These are phyloP conservation scores for Chloroceryle amazona DNA, from an alignment of 2,797 vertebrate species.

Conservation along the genomic window DNA sequence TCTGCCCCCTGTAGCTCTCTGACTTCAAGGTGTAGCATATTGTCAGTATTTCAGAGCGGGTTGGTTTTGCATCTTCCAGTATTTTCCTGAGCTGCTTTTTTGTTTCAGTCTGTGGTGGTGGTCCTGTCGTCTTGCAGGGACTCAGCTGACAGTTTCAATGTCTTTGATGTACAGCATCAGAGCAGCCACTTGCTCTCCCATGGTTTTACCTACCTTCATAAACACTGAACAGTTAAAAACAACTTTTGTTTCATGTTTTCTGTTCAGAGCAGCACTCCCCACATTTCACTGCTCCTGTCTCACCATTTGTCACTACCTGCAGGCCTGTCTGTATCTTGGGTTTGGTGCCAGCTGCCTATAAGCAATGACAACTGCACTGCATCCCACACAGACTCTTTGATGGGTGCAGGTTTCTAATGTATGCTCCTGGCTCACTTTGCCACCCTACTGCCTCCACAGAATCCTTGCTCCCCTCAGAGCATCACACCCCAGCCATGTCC, in stretches of 20 bases:
- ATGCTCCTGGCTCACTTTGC: not conserved
- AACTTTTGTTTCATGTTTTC: not conserved
- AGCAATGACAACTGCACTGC: not conserved
- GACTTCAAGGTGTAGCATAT: not conserved
- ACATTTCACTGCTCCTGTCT: not conserved
- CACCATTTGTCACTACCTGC: accelerated
- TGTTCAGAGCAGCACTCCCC: not conserved
- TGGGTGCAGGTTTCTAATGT: accelerated
- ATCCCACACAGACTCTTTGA: not conserved
- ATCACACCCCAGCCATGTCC: not conserved
- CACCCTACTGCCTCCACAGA: not conserved
- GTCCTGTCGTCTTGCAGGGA: not conserved
- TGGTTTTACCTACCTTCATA: not conserved
- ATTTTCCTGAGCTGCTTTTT: not conserved
- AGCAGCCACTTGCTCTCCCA: not conserved
- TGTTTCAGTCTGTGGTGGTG: not conserved
- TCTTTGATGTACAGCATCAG: conserved; percentile 14
- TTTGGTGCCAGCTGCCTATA: not conserved
- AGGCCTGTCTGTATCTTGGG: not conserved
- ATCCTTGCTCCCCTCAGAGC: not conserved
- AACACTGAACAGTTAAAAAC: not conserved
- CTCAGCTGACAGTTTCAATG: not conserved
- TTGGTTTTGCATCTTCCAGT: not conserved
- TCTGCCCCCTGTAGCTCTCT: not conserved
- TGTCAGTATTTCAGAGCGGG: not conserved